These are phyloP conservation scores for Brachionus manjavacas DNA, from an alignment of 1,140 invertebrate species.

Conservation along the genomic window DNA sequence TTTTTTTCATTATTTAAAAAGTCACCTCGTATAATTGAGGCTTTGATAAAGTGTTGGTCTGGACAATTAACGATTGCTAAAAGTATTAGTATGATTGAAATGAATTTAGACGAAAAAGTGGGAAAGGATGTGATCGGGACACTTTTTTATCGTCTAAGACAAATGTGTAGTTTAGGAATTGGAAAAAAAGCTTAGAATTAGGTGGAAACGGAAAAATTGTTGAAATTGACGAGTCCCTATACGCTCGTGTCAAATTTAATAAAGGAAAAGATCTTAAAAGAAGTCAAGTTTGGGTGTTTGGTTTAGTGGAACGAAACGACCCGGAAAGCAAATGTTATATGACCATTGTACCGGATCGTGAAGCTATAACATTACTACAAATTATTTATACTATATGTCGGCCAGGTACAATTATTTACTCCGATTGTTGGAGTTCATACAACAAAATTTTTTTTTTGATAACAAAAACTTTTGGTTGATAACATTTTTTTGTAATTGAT, in stretches of 20 bases:
- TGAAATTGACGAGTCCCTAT: neutral
- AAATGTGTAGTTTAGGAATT: neutral
- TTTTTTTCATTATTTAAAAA: neutral
- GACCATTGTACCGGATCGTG: neutral
- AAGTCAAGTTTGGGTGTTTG: neutral
- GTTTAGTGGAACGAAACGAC: neutral
- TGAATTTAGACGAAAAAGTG: neutral
- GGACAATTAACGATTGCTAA: neutral
- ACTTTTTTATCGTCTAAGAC: conserved; percentile 2
- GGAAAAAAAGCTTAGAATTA: neutral
- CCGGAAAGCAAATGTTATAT: neutral
- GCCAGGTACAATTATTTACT: neutral
- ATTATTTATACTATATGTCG: neutral
- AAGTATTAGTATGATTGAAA: conserved; percentile 9
- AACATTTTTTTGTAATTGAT: neutral
- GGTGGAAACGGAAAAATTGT: neutral
- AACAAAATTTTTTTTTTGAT: neutral
- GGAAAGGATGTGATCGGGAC: neutral
- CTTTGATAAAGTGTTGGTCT: neutral
- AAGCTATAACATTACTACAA: neutral
- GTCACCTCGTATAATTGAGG: neutral
- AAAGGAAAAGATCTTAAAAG: neutral
- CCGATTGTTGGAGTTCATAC: neutral
- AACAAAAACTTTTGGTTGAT: neutral
- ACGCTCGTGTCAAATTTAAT: neutral